phyloP scores from a whole-genome alignment of 2,888 invertebrate genomes.

The Ramazzottius varieornatus region DNA sequence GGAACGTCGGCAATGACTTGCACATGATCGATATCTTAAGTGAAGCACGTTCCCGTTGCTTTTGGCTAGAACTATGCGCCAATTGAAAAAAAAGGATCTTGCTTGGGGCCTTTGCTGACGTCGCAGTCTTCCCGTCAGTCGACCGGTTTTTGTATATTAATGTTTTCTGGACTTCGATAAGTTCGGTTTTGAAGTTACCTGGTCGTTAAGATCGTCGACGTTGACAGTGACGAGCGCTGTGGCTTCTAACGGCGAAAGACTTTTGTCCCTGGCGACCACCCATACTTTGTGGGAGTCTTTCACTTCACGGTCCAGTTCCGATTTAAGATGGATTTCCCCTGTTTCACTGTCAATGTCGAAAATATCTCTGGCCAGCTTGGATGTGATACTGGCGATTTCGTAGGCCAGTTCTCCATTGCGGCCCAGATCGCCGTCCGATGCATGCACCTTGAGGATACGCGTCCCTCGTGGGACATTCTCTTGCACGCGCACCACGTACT shows the following conservation, averaged over 20 bases:
- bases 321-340: background rate
- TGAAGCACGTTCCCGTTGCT: too few relatives aligned
- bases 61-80: too few relatives aligned
- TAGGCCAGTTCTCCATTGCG: background rate
- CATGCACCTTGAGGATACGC: background rate
- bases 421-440: background rate
- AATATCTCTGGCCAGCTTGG: background rate
- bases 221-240: background rate
- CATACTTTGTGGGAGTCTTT: background rate
- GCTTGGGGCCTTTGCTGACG: too few relatives aligned
- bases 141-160: too few relatives aligned
- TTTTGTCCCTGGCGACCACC: background rate
- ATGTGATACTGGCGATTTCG: background rate
- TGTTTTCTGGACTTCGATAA: too few relatives aligned
- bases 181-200: too few relatives aligned
- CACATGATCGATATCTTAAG: too few relatives aligned
- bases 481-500: background rate
- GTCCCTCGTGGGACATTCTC: conserved; percentile 3
- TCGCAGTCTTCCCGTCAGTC: too few relatives aligned
- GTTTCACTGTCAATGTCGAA: conserved; percentile 1
- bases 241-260: background rate
- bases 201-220: background rate
- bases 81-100: too few relatives aligned
- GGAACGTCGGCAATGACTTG: too few relatives aligned
- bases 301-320: background rate